Conservation (phyloP, 1,140 invertebrate genomes). For the Chionoecetes opilio region DNA sequence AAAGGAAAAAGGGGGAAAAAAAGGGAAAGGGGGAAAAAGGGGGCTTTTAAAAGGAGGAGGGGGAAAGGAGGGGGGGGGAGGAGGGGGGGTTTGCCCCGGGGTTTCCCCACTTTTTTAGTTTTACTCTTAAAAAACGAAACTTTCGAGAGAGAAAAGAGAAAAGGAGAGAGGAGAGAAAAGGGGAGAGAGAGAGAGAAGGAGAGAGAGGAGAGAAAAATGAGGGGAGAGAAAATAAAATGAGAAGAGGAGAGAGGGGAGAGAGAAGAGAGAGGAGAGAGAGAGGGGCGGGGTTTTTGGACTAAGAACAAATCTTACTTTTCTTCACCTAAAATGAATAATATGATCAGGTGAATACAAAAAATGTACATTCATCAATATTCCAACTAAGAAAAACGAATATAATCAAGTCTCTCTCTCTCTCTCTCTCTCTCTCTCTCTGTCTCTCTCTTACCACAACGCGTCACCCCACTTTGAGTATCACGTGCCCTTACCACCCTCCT, state of each 20-base stretch:
- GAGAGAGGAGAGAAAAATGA: neutral
- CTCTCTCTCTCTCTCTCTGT: conserved; percentile 18
- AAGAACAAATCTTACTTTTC: neutral
- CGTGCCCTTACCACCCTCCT: conserved; percentile 22
- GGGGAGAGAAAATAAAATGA: neutral
- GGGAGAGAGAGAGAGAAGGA: too few relatives aligned
- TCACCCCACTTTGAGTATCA: conserved; percentile 27
- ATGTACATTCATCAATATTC: neutral
- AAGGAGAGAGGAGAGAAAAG: neutral
- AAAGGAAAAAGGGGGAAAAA: too few relatives aligned
- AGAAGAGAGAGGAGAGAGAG: neutral
- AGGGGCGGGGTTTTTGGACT: neutral
- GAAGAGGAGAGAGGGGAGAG: neutral
- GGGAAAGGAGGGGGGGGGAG: too few relatives aligned
- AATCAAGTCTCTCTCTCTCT: neutral
- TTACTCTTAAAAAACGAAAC: too few relatives aligned
- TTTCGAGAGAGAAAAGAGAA: neutral
- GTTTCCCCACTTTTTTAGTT: too few relatives aligned
- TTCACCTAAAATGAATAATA: neutral
- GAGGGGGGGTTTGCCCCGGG: too few relatives aligned
- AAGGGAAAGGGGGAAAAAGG: too few relatives aligned
- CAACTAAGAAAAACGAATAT: neutral
- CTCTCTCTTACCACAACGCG: neutral
- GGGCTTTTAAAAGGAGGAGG: too few relatives aligned
- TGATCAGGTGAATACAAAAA: too few relatives aligned